Evolutionary conservation across 2,113 vertebrate genomes (phyloP).

Genomic region (Coptodon rendalli): DNA sequence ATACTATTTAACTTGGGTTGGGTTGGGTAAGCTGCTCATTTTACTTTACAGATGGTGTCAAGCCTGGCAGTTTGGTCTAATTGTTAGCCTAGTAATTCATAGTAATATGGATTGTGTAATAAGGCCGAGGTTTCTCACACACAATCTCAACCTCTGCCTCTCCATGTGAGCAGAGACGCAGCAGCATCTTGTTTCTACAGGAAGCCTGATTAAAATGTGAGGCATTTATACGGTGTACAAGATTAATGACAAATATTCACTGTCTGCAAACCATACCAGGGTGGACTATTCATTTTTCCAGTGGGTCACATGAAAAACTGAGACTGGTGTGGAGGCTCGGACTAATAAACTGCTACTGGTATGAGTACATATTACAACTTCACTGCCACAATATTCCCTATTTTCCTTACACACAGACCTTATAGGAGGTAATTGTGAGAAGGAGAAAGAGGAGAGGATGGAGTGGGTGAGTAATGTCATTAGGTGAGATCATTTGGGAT

Average conservation of each 20-base stretch:
- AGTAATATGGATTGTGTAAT: not conserved
- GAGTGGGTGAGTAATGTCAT: not conserved
- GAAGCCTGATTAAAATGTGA: not conserved
- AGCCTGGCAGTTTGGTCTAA: not conserved
- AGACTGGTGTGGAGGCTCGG: not conserved
- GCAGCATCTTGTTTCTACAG: not conserved
- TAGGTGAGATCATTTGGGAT: not conserved
- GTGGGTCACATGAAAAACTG: fast-evolving
- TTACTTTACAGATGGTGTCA: not conserved
- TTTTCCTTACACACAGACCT: not conserved
- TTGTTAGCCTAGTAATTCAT: not conserved
- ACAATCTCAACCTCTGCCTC: not conserved
- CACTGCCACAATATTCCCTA: not conserved
- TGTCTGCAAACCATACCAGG: not conserved
- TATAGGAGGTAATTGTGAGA: not conserved
- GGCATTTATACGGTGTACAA: not conserved
- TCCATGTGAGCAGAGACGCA: not conserved
- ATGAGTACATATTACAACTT: not conserved
- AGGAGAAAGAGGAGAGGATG: not conserved
- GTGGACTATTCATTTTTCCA: not conserved
- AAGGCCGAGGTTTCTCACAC: not conserved
- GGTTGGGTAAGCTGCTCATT: not conserved
- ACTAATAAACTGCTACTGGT: not conserved
- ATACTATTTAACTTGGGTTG: not conserved
- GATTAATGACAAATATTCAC: not conserved